Evolutionary conservation across 2,888 invertebrate genomes (phyloP).

Genomic region (Penaeus monodon): DNA sequence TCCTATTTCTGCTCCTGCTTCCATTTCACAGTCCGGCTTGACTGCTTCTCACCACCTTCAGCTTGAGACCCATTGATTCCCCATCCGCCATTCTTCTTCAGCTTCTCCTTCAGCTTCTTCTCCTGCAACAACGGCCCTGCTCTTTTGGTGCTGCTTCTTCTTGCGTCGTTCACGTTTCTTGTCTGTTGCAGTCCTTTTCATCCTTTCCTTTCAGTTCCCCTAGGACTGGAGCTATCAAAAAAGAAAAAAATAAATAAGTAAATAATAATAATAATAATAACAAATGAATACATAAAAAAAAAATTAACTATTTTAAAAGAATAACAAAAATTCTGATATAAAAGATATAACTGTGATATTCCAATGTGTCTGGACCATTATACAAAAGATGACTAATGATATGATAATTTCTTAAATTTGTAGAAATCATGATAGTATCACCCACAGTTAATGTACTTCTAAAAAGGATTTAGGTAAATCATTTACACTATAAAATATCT

Average conservation of each 20-base stretch:
- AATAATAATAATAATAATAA: no score
- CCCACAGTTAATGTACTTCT: no score
- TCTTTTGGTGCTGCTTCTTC: slow-evolving; percentile 84
- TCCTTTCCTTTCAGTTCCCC: slow-evolving; percentile 78
- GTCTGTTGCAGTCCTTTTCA: slow-evolving; percentile 87
- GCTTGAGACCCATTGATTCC: slow-evolving; percentile 31
- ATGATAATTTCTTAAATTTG: no score
- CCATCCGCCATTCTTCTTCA: slow-evolving; percentile 68
- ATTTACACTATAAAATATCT: no score
- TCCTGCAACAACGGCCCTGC: slow-evolving; percentile 71
- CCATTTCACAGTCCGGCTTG: slow-evolving; percentile 63
- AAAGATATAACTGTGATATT: no score
- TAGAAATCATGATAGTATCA: no score
- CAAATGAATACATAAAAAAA: no score
- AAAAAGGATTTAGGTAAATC: no score
- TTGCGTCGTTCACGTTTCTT: slow-evolving; percentile 88
- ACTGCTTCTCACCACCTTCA: slow-evolving; percentile 61
- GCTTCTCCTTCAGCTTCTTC: slow-evolving; percentile 70
- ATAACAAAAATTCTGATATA: no score
- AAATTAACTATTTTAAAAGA: not conserved
- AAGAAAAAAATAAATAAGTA: no score
- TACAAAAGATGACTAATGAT: no score
- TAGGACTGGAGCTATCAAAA: slow-evolving; percentile 66
- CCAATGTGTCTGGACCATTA: no score
- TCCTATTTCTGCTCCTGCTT: slow-evolving; percentile 8